Base-by-base conservation (phyloP, 2,113 vertebrate species). In the Poeciliopsis turrubarensis region DNA sequence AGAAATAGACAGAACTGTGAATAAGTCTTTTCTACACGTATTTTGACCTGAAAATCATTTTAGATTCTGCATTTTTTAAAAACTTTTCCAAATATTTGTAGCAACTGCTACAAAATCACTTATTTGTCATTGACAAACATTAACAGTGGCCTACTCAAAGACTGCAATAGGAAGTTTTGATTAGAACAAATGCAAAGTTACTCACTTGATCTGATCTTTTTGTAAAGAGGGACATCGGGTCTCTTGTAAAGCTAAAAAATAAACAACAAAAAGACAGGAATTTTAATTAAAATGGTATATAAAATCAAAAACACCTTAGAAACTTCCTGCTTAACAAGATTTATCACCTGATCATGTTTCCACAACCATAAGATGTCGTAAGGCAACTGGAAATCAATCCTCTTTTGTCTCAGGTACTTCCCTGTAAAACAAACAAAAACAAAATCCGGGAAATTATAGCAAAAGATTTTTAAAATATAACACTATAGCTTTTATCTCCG, bases 361-460 rank as follows among this genome's bases (percentile, higher is more conserved):
- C 98, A 99, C 91, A 99, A 97, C 98, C 98, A 99, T 82, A 99
- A 93, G 93, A 99, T 98, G 93, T 99, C 98, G 15, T 99, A 99
- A 81, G 98, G 97, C 94, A 99, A 95, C 94, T 99, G 98, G 93
- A 99, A 99, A 92, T 99, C 98, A 79, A 97, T 97, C 70, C 97
- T 95, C 89, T 98, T 98, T 90, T 98, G 97, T 94, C 98, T 95
- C 82, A 99, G 95, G 92, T 99, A 99, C 91, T 99, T 99, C 37
- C 98, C 98, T 98, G 93, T 34, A 86, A 94, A n/a, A 70, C 63
- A 65, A 19, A 79, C 63, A 65, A 19, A 79, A 72, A 47, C 44
- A 47, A 13, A 19, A 84, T 4, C 29, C 44, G 10, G 27, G 25
- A 8, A 64, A 65, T 74, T 47, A 71, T 26, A 30, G 34, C 37